A percentile compares a stretch with the other conserved stretches of the same genome.
phyloP scores from a whole-genome alignment of 92 coral and sea anemone species.

The Parazoanthus swiftii region DNA sequence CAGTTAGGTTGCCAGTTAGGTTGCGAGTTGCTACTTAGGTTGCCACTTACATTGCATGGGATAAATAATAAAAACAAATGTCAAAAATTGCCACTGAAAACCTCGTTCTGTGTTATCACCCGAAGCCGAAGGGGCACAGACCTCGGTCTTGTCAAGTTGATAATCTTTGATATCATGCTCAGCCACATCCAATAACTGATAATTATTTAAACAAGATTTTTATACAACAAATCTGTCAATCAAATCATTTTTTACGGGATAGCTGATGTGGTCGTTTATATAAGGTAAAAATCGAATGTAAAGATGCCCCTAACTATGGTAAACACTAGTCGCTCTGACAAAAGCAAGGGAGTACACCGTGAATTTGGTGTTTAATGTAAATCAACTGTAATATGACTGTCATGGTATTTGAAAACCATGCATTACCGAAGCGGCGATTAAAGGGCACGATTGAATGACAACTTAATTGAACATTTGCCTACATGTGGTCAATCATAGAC shows the following conservation, averaged over 20 bases:
- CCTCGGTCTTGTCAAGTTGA: neutral
- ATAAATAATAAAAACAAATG: neutral
- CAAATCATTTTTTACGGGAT: slow-evolving; percentile 21
- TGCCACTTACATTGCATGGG: too few relatives aligned
- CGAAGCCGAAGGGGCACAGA: slow-evolving; percentile 13
- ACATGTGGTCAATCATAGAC: slow-evolving; percentile 20
- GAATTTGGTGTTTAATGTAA: slow-evolving; percentile 23
- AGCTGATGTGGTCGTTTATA: slow-evolving; percentile 30
- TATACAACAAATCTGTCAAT: neutral
- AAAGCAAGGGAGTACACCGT: slow-evolving; percentile 21
- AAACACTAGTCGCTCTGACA: neutral
- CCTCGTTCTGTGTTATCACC: slow-evolving; percentile 17
- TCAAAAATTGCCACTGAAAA: slow-evolving; percentile 9
- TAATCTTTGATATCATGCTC: slow-evolving; percentile 10
- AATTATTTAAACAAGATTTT: slow-evolving; percentile 14
- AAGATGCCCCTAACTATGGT: neutral
- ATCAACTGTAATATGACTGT: slow-evolving; percentile 11
- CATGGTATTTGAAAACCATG: slow-evolving; percentile 6
- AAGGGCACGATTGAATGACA: slow-evolving; percentile 14
- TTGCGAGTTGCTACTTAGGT: too few relatives aligned
- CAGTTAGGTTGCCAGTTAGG: too few relatives aligned
- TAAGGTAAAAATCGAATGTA: neutral
- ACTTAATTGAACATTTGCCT: slow-evolving; percentile 2
- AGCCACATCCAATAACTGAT: neutral
- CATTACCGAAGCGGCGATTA: slow-evolving; percentile 25